Conservation (phyloP, 2,113 vertebrate species). For the Rattus rattus region DNA sequence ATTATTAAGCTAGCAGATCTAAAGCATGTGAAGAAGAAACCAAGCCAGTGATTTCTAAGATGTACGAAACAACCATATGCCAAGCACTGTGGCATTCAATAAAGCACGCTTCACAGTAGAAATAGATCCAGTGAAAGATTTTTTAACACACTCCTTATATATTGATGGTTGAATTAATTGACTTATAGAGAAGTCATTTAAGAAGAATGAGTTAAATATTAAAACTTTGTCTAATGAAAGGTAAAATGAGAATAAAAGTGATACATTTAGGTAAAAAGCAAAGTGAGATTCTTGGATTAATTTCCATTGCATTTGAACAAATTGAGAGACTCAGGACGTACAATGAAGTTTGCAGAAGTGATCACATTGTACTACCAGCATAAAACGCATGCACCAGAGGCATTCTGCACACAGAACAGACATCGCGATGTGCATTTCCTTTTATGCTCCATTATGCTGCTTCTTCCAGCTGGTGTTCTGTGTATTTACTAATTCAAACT, state of each 20-base stretch:
- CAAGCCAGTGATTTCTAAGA: neutral
- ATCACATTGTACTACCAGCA: rapidly evolving
- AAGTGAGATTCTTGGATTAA: neutral
- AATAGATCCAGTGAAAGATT: neutral
- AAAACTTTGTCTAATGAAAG: neutral
- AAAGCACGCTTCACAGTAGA: neutral
- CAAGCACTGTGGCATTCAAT: neutral
- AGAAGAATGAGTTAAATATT: neutral
- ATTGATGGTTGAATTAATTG: neutral
- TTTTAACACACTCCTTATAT: neutral
- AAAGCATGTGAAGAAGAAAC: neutral
- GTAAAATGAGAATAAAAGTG: neutral
- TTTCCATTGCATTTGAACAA: neutral
- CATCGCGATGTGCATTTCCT: neutral
- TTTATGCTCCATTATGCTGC: neutral
- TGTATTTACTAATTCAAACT: neutral
- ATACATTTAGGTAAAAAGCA: neutral
- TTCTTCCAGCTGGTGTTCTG: neutral
- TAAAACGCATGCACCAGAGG: rapidly evolving
- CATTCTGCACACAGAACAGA: rapidly evolving
- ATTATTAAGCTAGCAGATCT: neutral
- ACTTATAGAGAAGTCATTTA: neutral
- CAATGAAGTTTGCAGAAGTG: neutral
- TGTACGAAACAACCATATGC: neutral
- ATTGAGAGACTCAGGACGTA: neutral